Conservation (phyloP, 2,888 invertebrate species). For the Deroplatys truncata region DNA sequence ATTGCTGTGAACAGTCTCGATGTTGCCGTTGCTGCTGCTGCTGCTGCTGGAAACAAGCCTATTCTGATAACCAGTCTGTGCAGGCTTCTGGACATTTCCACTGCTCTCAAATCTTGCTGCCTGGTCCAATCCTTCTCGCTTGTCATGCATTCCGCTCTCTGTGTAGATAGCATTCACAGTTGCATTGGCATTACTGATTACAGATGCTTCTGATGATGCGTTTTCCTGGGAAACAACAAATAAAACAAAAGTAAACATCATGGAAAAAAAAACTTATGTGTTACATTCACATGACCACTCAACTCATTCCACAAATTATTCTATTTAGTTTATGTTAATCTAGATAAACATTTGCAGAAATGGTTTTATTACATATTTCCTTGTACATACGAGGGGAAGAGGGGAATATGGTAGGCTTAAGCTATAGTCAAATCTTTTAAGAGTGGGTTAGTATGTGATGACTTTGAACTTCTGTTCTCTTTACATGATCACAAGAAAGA, state of each 20-base stretch:
- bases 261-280: not conserved
- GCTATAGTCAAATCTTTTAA: no score
- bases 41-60: not conserved
- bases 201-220: not conserved
- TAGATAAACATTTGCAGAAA: no score
- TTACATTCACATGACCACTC: no score
- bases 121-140: slow-evolving; percentile 17
- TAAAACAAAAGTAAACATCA: not conserved
- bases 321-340: no score
- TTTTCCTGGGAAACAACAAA: not conserved
- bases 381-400: no score
- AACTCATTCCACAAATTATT: no score
- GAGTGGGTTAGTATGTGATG: no score
- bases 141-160: slow-evolving; percentile 21
- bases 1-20: not conserved
- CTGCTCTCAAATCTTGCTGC: not conserved
- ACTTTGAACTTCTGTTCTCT: no score
- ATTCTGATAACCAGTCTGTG: not conserved
- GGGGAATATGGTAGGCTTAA: no score
- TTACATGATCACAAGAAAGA: no score
- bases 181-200: not conserved
- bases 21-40: not conserved
- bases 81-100: not conserved
- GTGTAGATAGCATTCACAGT: slow-evolving; percentile 2
- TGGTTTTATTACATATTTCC: no score